Evolutionary conservation across 2,113 vertebrate species (phyloP).

Genomic region (Orcinus orca): DNA sequence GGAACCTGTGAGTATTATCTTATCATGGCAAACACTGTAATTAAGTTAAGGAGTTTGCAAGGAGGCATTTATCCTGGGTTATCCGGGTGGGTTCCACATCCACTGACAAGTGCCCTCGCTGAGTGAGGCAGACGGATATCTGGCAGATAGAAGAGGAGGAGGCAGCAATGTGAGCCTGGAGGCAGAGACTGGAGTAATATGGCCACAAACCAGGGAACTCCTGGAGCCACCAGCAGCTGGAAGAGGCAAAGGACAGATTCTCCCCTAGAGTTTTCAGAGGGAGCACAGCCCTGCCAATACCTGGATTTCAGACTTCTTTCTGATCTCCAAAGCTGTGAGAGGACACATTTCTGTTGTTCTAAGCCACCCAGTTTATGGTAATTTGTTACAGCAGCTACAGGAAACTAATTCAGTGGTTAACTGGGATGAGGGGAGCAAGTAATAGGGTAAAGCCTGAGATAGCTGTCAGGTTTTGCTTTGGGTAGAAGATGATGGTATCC

Average conservation of each 20-base stretch:
- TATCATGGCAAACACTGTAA: not conserved
- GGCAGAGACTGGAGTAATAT: not conserved
- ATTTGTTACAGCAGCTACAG: not conserved
- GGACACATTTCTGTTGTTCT: not conserved
- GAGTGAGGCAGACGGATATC: not conserved
- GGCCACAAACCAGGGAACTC: not conserved
- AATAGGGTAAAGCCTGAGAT: not conserved
- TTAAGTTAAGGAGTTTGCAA: not conserved
- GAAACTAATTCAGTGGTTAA: not conserved
- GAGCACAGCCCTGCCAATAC: not conserved
- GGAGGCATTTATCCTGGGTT: not conserved
- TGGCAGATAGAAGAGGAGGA: not conserved
- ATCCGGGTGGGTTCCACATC: not conserved
- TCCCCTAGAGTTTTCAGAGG: not conserved
- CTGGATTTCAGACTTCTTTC: not conserved
- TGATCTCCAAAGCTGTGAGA: not conserved
- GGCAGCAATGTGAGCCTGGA: not conserved
- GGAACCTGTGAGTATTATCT: not conserved
- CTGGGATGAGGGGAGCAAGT: not conserved
- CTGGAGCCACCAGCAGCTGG: not conserved
- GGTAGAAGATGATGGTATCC: not conserved
- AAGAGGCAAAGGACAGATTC: not conserved
- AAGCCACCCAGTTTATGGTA: not conserved
- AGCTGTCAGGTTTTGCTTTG: not conserved
- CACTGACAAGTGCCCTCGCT: not conserved